Evolutionary conservation across 2,888 invertebrate genomes (phyloP), one percentile per base, ranked within the genome.

Genomic region (Hermaeophaga mercurialis): DNA sequence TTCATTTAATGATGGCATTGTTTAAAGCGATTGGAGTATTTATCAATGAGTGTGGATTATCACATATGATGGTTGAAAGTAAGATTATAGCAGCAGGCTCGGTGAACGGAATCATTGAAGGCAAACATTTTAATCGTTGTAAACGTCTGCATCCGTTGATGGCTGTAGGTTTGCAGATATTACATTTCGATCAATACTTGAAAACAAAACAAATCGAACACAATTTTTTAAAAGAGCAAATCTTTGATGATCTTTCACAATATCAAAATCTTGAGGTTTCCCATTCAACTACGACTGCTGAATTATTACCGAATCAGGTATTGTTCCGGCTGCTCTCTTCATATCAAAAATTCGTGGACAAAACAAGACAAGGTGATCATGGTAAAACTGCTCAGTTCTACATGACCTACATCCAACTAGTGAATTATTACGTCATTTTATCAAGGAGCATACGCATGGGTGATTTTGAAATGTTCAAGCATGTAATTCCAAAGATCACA

Each of bases 1-100:
- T 77, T 64, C 65, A 67, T 39, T 54, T 67, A 15, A 59, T 66
- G 61, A 62, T 69, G 62, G 63, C 66, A 6, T 15, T 68, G 61
- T 70, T 67, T 41, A 65, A 67, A 56, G 65, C 64, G 22, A 17
- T 54, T 54, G 54, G 48, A 28, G 39, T 24, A 19, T 54, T 54
- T 18, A 55, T 55, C 14, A 43, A 48, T 34, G 55, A 43, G 24
- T 26, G 61, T 28, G 64, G 61, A 24, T 44, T 56, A 24, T 33
- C 43, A 2, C 12, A 60, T 45, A 56, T 61, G 14, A 39, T 59
- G 46, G 26, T 50, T 33, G 49, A 61, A 11, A 26, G 45, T 24
- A 44, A 62, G 6, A 14, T 66, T 0, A 22, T 69, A 1, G 67
- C 64, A 15, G 34, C 34, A 11, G 66, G 65, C 1, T 68, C 64